Percentiles rank a stretch among this genome's conserved stretches.
These are phyloP conservation scores for Brienomyrus longianalis DNA, from an alignment of 2,113 vertebrate species.

Conservation along the genomic window DNA sequence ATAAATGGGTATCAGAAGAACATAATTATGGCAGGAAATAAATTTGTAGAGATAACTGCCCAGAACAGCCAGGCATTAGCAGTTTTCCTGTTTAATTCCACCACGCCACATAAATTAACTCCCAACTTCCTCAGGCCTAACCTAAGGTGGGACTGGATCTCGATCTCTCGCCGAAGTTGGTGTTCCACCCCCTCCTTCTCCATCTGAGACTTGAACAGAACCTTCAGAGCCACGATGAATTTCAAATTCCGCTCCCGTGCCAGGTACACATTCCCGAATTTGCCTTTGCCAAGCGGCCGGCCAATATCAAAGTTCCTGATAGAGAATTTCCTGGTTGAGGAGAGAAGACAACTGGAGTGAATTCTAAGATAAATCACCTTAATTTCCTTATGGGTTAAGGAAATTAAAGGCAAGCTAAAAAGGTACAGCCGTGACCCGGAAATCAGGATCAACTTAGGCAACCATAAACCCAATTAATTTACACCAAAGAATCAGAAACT, in stretches of 20 bases:
- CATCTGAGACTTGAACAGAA: slow-evolving; percentile 87
- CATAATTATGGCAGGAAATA: background rate
- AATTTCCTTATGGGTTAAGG: background rate
- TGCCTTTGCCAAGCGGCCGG: slow-evolving; percentile 81
- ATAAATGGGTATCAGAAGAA: background rate
- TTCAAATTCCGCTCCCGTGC: slow-evolving; percentile 67
- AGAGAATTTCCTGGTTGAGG: slow-evolving; percentile 46
- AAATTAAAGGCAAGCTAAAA: background rate
- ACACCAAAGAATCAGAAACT: background rate
- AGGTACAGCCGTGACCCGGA: background rate
- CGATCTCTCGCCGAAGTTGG: slow-evolving; percentile 82
- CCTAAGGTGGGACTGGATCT: slow-evolving; percentile 85
- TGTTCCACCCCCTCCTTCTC: slow-evolving; percentile 85
- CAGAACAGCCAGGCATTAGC: background rate
- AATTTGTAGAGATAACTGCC: background rate
- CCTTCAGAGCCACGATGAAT: slow-evolving; percentile 77
- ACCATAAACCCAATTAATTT: background rate
- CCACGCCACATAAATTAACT: background rate
- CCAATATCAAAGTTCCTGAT: slow-evolving; percentile 83
- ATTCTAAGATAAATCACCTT: background rate
- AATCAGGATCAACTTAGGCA: background rate
- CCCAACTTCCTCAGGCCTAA: slow-evolving; percentile 34
- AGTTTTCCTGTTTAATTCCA: background rate
- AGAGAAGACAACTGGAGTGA: background rate
- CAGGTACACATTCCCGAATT: slow-evolving; percentile 87